phyloP scores from a whole-genome alignment of 2,113 vertebrate genomes.

The Archilochus colubris region DNA sequence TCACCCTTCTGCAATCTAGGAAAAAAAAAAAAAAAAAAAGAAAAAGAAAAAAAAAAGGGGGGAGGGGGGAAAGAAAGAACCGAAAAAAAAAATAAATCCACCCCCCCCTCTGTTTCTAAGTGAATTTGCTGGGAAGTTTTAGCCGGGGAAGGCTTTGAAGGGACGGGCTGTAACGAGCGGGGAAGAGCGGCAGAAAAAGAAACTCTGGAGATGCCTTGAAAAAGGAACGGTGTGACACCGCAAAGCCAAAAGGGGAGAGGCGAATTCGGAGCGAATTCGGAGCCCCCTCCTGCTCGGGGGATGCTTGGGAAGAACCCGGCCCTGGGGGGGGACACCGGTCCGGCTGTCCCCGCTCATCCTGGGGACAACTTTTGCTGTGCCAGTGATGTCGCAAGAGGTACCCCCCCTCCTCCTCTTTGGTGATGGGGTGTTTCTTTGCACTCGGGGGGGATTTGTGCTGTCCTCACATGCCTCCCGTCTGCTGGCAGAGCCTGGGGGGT shows the following conservation, averaged over 20 bases:
- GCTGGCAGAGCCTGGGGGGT: background rate
- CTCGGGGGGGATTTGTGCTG: background rate
- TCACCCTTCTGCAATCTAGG: background rate
- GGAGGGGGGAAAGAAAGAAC: too few species aligned
- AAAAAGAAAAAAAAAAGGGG: too few species aligned
- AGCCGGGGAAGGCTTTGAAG: background rate
- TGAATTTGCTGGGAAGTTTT: constrained; percentile 43
- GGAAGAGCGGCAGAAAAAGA: background rate
- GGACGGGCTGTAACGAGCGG: background rate
- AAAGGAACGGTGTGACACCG: background rate
- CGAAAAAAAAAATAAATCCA: background rate
- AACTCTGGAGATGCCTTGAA: background rate
- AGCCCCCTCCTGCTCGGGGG: background rate
- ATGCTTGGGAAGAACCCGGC: too few species aligned
- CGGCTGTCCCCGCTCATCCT: background rate
- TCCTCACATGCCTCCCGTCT: background rate
- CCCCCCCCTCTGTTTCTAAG: background rate
- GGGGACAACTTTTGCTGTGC: background rate
- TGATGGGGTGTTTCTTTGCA: background rate
- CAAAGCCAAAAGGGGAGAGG: background rate
- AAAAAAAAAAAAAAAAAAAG: rapidly evolving
- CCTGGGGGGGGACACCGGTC: too few species aligned
- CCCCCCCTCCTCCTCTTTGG: background rate
- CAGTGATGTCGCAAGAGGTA: background rate
- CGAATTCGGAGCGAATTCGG: background rate